Conservation (phyloP, 1,140 invertebrate genomes). For the Meteorus sp. region DNA sequence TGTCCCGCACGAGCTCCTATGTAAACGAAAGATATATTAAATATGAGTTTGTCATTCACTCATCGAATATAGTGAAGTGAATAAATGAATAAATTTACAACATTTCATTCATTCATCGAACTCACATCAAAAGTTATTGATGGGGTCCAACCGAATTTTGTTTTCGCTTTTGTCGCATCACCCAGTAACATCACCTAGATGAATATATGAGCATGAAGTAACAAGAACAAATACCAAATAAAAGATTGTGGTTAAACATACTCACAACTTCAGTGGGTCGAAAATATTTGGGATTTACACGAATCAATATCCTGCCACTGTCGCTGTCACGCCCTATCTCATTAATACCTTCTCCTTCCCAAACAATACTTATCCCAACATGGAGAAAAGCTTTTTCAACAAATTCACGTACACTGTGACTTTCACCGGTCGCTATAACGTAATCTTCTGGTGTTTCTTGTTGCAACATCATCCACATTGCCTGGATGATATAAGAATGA, state of each 20-base stretch:
- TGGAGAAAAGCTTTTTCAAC: slow-evolving; percentile 88
- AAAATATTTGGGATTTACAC: slow-evolving; percentile 93
- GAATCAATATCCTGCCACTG: slow-evolving; percentile 80
- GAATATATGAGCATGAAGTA: slow-evolving; percentile 6
- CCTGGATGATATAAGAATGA: slow-evolving; percentile 62
- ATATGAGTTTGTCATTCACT: slow-evolving; percentile 7
- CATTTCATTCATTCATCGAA: slow-evolving; percentile 17
- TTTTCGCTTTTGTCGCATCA: slow-evolving; percentile 87
- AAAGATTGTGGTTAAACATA: slow-evolving; percentile 34
- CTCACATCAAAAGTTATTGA: slow-evolving; percentile 79
- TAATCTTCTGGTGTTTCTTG: slow-evolving; percentile 91
- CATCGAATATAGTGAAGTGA: background rate
- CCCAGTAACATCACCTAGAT: slow-evolving; percentile 84
- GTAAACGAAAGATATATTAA: slow-evolving; percentile 36
- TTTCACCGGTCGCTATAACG: slow-evolving; percentile 95
- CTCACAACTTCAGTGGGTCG: slow-evolving; percentile 97
- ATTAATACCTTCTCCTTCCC: slow-evolving; percentile 83
- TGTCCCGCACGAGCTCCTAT: slow-evolving; percentile 91
- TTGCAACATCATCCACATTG: slow-evolving; percentile 99
- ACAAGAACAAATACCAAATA: slow-evolving; percentile 11
- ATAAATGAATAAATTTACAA: background rate
- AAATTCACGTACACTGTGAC: slow-evolving; percentile 95
- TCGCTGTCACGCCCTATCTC: slow-evolving; percentile 88
- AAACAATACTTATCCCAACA: slow-evolving; percentile 73
- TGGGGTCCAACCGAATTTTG: slow-evolving; percentile 84